Evolutionary conservation across 2,113 vertebrate species (phyloP).

Genomic region (Oncorhynchus gorbuscha): DNA sequence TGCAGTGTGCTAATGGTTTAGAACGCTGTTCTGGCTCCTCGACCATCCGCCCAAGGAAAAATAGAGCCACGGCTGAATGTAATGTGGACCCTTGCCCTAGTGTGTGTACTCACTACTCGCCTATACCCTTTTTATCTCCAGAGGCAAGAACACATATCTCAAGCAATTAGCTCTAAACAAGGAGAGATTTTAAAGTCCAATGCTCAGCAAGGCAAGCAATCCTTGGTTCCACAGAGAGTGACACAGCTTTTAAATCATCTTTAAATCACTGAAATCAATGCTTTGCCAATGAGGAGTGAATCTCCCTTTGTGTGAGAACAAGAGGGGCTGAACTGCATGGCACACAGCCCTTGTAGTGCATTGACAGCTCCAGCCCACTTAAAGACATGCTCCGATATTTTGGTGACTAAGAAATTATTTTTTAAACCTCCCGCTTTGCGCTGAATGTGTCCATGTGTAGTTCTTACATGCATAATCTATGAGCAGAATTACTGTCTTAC

Average conservation of each 20-base stretch:
- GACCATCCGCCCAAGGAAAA: too few species aligned
- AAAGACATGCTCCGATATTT: not conserved
- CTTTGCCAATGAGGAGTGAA: not conserved
- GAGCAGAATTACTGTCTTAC: too few species aligned
- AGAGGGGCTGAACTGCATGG: not conserved
- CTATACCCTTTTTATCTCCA: not conserved
- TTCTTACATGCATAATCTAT: too few species aligned
- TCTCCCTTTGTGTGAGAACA: constrained; percentile 10
- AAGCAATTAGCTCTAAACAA: constrained; percentile 26
- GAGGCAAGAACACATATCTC: constrained; percentile 22
- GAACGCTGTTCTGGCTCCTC: too few species aligned
- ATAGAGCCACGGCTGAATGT: too few species aligned
- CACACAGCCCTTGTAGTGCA: not conserved
- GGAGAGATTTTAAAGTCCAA: constrained; percentile 19
- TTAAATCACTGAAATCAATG: constrained; percentile 25
- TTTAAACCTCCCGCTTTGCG: too few species aligned
- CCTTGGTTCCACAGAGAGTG: not conserved
- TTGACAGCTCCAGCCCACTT: constrained; percentile 16
- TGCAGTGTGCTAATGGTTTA: too few species aligned
- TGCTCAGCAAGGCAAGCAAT: not conserved
- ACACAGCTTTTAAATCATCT: constrained; percentile 1
- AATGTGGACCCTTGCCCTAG: too few species aligned
- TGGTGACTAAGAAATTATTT: too few species aligned
- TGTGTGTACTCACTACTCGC: not conserved
- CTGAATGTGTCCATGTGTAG: too few species aligned